Percentiles rank a stretch among this genome's conserved stretches.
Conservation (phyloP, 2,888 invertebrate species). For the Aphidoletes aphidimyza region DNA sequence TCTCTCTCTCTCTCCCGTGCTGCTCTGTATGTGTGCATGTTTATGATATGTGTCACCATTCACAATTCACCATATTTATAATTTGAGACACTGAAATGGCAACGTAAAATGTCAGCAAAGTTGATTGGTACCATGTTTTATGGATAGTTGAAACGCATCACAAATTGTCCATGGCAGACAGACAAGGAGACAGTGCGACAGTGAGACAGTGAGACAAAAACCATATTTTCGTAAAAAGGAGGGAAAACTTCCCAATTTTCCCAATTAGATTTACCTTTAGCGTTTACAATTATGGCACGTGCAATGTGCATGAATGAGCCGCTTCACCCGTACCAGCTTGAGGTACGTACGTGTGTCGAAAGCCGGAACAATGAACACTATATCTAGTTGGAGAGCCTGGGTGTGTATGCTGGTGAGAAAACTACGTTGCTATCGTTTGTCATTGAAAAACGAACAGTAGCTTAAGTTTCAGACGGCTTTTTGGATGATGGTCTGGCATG, state of each 20-base stretch:
- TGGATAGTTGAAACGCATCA: constrained; percentile 14
- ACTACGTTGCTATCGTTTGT: not conserved
- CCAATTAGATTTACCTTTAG: constrained; percentile 50
- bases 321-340: too few relatives aligned
- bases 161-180: not conserved
- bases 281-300: constrained; percentile 20
- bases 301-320: constrained; percentile 52
- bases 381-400: not conserved
- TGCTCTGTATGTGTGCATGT: not conserved
- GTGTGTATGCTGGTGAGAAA: not conserved
- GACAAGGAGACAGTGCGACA: not conserved
- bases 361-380: constrained; percentile 4
- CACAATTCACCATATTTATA: not conserved
- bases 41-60: not conserved
- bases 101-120: not conserved
- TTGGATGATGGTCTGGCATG: not conserved
- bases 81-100: too few relatives aligned
- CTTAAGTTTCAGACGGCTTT: not conserved
- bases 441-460: not conserved
- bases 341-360: not conserved
- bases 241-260: not conserved
- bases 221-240: not conserved
- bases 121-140: constrained; percentile 11
- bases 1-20: too few relatives aligned
- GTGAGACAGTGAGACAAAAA: not conserved